Conservation (phyloP, 2,797 vertebrate species). For the Anabas testudineus region DNA sequence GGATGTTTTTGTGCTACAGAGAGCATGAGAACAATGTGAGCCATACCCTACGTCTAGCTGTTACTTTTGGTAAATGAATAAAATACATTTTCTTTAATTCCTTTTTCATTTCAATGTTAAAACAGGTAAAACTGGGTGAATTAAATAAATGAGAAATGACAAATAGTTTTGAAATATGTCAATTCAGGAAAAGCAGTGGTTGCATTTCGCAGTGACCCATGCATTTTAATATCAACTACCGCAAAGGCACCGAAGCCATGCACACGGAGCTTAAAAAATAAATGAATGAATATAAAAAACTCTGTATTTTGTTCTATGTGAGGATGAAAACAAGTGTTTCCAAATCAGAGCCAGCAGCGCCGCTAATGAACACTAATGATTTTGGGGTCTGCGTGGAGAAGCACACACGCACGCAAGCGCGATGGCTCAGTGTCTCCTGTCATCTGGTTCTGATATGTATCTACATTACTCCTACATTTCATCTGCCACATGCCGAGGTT, state of each 20-base stretch:
- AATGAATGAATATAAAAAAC: conserved; percentile 10
- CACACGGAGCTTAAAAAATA: conserved; percentile 54
- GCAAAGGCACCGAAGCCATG: conserved; percentile 15
- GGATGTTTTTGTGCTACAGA: background rate
- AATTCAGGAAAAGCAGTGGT: background rate
- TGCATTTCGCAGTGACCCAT: background rate
- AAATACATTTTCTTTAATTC: background rate
- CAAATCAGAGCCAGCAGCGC: conserved; percentile 57
- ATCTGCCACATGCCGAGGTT: conserved; percentile 71
- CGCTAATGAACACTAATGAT: conserved; percentile 67
- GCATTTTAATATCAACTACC: background rate
- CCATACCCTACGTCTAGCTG: background rate
- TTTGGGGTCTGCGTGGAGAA: conserved; percentile 56
- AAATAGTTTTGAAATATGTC: background rate
- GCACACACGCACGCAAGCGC: conserved; percentile 34
- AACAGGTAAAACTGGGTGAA: background rate
- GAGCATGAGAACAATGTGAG: background rate
- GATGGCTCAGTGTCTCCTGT: conserved; percentile 62
- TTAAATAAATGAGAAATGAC: background rate
- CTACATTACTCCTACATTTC: conserved; percentile 62
- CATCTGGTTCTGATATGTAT: conserved; percentile 77
- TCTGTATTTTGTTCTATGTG: background rate
- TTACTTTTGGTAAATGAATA: background rate
- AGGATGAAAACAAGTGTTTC: conserved; percentile 46
- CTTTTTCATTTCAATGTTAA: background rate